phyloP scores from a whole-genome alignment of 2,888 invertebrate genomes.

The Dynastes maya region DNA sequence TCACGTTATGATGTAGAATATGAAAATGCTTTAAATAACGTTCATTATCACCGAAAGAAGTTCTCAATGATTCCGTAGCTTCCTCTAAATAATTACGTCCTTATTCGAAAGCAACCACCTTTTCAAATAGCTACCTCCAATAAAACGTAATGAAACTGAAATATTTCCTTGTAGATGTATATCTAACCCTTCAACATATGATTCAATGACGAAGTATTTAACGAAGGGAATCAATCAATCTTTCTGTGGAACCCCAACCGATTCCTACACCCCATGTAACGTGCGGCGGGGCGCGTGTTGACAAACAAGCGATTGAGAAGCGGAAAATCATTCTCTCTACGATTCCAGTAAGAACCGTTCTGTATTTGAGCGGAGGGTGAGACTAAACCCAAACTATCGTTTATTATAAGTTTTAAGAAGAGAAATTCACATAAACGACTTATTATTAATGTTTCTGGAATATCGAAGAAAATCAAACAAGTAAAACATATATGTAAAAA shows the following conservation, averaged over 20 bases:
- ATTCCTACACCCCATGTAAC: conserved; percentile 57
- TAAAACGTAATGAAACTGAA: conserved; percentile 37
- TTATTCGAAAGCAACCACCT: background rate
- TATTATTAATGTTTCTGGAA: background rate
- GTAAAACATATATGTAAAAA: background rate
- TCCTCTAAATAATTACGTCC: too few relatives aligned
- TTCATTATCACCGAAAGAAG: too few relatives aligned
- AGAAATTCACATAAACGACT: conserved; percentile 7
- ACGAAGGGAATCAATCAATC: conserved; percentile 61
- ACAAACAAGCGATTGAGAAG: conserved; percentile 67
- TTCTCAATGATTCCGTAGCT: too few relatives aligned
- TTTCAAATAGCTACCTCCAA: conserved; percentile 34
- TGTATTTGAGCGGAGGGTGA: conserved; percentile 51
- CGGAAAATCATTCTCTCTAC: conserved; percentile 63
- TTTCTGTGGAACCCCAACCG: conserved; percentile 56
- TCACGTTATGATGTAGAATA: too few relatives aligned
- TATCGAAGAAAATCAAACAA: too few relatives aligned
- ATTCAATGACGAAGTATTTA: conserved; percentile 58
- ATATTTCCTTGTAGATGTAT: conserved; percentile 45
- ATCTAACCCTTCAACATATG: conserved; percentile 52
- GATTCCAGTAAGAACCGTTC: conserved; percentile 57
- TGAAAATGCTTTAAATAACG: too few relatives aligned
- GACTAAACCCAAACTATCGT: conserved; percentile 31
- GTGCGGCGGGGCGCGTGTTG: conserved; percentile 63
- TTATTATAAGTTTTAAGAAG: conserved; percentile 41